Conservation (phyloP, 2,113 vertebrate genomes). For the Colinus virginianus region DNA sequence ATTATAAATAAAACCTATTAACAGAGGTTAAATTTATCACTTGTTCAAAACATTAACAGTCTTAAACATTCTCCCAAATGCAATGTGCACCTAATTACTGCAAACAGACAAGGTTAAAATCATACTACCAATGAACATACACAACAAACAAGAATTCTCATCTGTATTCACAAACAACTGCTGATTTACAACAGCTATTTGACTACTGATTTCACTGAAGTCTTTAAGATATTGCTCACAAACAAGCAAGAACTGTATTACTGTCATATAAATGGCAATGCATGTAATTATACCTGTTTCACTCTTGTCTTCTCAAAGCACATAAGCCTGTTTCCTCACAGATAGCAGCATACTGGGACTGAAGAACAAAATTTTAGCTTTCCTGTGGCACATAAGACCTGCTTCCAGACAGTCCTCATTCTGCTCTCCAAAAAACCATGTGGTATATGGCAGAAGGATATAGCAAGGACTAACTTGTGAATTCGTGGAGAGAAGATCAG, state of each 20-base stretch:
- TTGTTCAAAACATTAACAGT: neutral
- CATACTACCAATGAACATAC: neutral
- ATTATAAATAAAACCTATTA: neutral
- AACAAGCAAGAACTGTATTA: neutral
- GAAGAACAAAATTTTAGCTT: neutral
- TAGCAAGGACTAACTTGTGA: neutral
- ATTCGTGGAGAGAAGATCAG: neutral
- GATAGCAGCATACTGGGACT: neutral
- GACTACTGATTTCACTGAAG: neutral
- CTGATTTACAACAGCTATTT: neutral
- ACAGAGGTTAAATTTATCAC: neutral
- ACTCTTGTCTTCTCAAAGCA: accelerated
- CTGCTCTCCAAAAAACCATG: neutral
- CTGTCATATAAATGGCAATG: accelerated
- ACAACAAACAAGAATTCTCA: neutral
- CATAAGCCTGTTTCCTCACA: neutral
- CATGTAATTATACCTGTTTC: neutral
- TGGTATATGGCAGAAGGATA: accelerated
- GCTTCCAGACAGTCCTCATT: neutral
- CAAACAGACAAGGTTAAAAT: neutral
- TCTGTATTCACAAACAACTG: neutral
- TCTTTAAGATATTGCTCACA: neutral
- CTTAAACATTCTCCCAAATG: neutral
- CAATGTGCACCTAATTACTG: neutral
- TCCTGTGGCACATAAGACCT: neutral